Conservation (phyloP, 1,140 invertebrate species). For the Nomia melanderi region DNA sequence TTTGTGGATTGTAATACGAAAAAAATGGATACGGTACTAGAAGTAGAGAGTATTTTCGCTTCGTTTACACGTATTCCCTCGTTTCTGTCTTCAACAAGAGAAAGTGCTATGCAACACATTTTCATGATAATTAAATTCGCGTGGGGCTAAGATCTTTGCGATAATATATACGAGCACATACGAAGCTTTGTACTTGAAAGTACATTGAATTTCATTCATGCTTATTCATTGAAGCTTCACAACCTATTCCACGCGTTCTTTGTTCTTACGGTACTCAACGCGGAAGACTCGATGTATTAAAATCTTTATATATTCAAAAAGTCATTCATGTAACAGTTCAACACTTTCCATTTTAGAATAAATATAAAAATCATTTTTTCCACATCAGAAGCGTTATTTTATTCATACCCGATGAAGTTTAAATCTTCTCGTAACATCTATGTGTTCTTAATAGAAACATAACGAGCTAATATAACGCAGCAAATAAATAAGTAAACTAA, state of each 20-base stretch:
- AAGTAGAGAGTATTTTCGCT: background rate
- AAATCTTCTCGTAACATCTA: too few species aligned
- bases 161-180: conserved; percentile 1
- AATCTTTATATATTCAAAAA: background rate
- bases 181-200: conserved; percentile 6
- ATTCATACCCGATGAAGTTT: too few species aligned
- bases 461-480: too few species aligned
- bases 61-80: conserved; percentile 6
- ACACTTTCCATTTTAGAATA: background rate
- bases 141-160: conserved; percentile 21
- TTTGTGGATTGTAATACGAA: too few species aligned
- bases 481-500: too few species aligned
- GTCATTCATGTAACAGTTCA: background rate
- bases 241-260: background rate
- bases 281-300: background rate
- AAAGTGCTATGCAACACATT: conserved; percentile 52
- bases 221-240: background rate
- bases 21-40: background rate
- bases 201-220: conserved; percentile 21
- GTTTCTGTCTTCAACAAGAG: conserved; percentile 36
- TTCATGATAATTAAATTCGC: conserved; percentile 50
- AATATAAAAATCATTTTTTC: background rate
- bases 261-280: background rate
- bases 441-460: too few species aligned
- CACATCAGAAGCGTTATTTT: background rate